phyloP scores from a whole-genome alignment of 1,140 invertebrate genomes.

The Drosophila kanapiae region DNA sequence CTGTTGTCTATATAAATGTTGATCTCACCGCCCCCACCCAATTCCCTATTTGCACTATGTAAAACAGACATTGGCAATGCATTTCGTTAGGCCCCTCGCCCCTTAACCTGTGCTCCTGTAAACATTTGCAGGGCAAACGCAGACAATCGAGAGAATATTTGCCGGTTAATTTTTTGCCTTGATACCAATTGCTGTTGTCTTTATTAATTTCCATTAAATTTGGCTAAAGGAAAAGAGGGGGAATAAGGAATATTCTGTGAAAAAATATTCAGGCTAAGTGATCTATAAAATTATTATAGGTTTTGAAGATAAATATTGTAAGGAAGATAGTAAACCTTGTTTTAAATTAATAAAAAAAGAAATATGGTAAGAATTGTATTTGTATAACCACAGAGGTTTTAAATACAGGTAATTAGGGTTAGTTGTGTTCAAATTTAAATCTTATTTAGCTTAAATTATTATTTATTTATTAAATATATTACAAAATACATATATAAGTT shows the following conservation, averaged over 20 bases:
- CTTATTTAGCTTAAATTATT: too few species aligned
- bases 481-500: too few species aligned
- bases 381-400: too few species aligned
- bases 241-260: too few species aligned
- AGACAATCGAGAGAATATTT: constrained; percentile 51
- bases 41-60: constrained; percentile 37
- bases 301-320: not conserved
- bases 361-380: too few species aligned
- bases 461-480: too few species aligned
- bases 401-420: too few species aligned
- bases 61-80: constrained; percentile 72
- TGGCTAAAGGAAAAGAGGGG: too few species aligned
- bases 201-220: constrained; percentile 33
- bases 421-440: too few species aligned
- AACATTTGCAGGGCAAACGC: constrained; percentile 60
- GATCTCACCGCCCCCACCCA: constrained; percentile 33
- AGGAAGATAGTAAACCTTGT: too few species aligned
- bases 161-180: constrained; percentile 41
- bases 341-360: not conserved
- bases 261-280: not conserved
- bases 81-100: constrained; percentile 33
- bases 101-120: constrained; percentile 27
- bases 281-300: not conserved
- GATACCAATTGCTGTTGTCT: constrained; percentile 47
- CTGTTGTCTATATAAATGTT: constrained; percentile 70